Evolutionary conservation across 2,888 invertebrate genomes (phyloP).

Genomic region (Harpagoxenus sublaevis): DNA sequence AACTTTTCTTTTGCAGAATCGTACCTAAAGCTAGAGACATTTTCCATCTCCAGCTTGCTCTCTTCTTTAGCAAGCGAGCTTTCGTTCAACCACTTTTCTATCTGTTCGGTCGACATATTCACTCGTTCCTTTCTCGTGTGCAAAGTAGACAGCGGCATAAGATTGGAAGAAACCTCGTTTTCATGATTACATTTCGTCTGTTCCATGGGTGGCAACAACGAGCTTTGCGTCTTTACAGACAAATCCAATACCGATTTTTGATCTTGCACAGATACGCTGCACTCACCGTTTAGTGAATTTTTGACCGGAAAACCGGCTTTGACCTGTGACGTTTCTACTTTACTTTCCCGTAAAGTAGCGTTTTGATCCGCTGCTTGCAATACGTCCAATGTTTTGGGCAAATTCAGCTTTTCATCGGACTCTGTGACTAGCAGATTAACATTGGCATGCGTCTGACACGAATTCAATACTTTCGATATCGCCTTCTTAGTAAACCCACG

Average conservation of each 20-base stretch:
- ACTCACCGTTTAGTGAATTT: slow-evolving; percentile 30
- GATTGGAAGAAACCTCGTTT: slow-evolving; percentile 67
- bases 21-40: slow-evolving; percentile 78
- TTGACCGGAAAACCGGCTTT: neutral
- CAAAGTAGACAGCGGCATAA: slow-evolving; percentile 80
- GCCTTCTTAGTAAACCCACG: slow-evolving; percentile 85
- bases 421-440: slow-evolving; percentile 76
- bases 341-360: slow-evolving; percentile 16
- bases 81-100: slow-evolving; percentile 90
- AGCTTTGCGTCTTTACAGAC: slow-evolving; percentile 35
- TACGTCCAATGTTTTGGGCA: slow-evolving; percentile 27
- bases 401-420: slow-evolving; percentile 60
- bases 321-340: slow-evolving; percentile 38
- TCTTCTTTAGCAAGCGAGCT: slow-evolving; percentile 87
- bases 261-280: slow-evolving; percentile 23
- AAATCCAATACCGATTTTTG: slow-evolving; percentile 55
- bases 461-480: slow-evolving; percentile 80
- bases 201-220: slow-evolving; percentile 32
- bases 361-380: slow-evolving; percentile 2
- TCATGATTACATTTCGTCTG: slow-evolving; percentile 71
- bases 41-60: slow-evolving; percentile 83
- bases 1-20: slow-evolving; percentile 72
- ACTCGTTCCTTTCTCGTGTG: slow-evolving; percentile 88
- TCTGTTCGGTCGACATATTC: slow-evolving; percentile 91
- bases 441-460: slow-evolving; percentile 77